Evolutionary conservation across 2,797 vertebrate genomes (phyloP).

Genomic region (Galago senegalensis): DNA sequence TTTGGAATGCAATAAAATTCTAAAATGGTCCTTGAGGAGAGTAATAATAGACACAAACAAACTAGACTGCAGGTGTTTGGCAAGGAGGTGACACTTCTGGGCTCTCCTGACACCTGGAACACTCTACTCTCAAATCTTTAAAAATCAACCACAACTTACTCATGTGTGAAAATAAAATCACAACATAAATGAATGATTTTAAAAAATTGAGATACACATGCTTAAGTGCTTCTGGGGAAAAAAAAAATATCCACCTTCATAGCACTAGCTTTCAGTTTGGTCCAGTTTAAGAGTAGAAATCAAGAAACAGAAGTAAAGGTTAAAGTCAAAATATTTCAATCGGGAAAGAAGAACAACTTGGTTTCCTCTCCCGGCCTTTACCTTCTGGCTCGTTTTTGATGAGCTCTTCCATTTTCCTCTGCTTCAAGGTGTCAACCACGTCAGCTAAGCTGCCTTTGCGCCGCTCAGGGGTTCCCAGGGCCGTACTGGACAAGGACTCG

Average conservation of each 20-base stretch:
- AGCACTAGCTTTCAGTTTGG: not conserved
- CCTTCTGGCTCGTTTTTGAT: slow-evolving; percentile 99
- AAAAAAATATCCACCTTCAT: not conserved
- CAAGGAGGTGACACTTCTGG: not conserved
- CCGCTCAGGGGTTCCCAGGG: slow-evolving; percentile 96
- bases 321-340: not conserved
- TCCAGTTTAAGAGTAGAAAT: not conserved
- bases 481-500: slow-evolving; percentile 92
- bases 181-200: not conserved
- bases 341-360: slow-evolving; percentile 38
- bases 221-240: not conserved
- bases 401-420: slow-evolving; percentile 99
- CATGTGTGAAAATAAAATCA: slow-evolving; percentile 11
- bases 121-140: not conserved
- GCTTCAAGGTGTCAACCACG: slow-evolving; percentile 98
- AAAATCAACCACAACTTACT: slow-evolving; percentile 10
- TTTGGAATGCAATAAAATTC: not conserved
- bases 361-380: slow-evolving; percentile 88
- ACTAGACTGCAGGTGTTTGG: not conserved
- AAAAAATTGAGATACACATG: not conserved
- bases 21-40: not conserved
- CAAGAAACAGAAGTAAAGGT: not conserved
- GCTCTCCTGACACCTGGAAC: not conserved
- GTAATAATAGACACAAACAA: not conserved
- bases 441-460: slow-evolving; percentile 99